A percentile compares a stretch with the other conserved stretches of the same genome.
phyloP scores from a whole-genome alignment of 2,888 invertebrate species.

The Alsophila aescularia region DNA sequence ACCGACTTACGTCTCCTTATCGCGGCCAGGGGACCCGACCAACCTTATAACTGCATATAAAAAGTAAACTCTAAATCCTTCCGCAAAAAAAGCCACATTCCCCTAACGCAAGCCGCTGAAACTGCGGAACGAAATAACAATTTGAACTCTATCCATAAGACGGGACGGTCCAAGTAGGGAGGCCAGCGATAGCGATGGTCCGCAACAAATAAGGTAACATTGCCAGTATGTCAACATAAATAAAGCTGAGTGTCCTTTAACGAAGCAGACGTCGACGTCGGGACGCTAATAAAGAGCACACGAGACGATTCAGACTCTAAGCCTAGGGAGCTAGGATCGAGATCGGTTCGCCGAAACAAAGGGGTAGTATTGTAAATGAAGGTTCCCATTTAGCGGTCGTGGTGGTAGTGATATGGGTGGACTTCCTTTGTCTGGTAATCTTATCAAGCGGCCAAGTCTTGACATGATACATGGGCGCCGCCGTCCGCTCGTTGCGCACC shows the following conservation, averaged over 20 bases:
- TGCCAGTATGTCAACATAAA: slow-evolving; percentile 82
- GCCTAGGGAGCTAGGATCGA: slow-evolving; percentile 57
- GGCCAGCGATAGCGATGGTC: slow-evolving; percentile 49
- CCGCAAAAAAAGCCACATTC: slow-evolving; percentile 62
- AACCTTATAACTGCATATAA: slow-evolving; percentile 49
- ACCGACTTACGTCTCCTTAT: slow-evolving; percentile 81
- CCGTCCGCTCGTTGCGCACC: slow-evolving; percentile 60
- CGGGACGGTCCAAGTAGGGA: slow-evolving; percentile 55
- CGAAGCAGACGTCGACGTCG: slow-evolving; percentile 80
- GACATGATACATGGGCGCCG: slow-evolving; percentile 78
- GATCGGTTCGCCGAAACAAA: slow-evolving; percentile 40
- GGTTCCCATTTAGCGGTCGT: slow-evolving; percentile 77
- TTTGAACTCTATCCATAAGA: slow-evolving; percentile 62
- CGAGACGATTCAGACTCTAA: slow-evolving; percentile 65
- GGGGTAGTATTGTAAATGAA: slow-evolving; percentile 79
- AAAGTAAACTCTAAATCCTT: slow-evolving; percentile 58
- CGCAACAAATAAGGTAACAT: slow-evolving; percentile 77
- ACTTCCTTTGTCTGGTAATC: slow-evolving; percentile 84
- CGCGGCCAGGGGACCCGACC: slow-evolving; percentile 75
- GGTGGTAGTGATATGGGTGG: slow-evolving; percentile 81
- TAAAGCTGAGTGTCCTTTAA: slow-evolving; percentile 84
- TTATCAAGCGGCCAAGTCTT: slow-evolving; percentile 77
- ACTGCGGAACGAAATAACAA: slow-evolving; percentile 42
- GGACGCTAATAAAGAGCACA: slow-evolving; percentile 69
- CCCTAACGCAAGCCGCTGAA: slow-evolving; percentile 45